These are phyloP conservation scores for Minunthozetes semirufus DNA, from an alignment of 2,888 invertebrate genomes.

Conservation along the genomic window DNA sequence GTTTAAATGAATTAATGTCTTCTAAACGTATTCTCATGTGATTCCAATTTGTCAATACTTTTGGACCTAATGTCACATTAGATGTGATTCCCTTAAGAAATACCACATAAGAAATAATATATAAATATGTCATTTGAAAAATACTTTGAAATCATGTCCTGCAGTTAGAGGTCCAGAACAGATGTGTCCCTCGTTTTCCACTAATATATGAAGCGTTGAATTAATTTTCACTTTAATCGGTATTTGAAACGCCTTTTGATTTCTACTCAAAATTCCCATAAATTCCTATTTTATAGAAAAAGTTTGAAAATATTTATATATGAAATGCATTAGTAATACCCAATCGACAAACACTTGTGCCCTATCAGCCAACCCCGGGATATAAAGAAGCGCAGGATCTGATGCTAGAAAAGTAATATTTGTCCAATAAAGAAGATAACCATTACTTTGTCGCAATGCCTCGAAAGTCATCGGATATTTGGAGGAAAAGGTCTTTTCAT, in stretches of 20 bases:
- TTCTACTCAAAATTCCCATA: constrained; percentile 28
- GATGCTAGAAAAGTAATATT: constrained; percentile 46
- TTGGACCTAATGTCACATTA: constrained; percentile 47
- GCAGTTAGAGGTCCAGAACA: constrained; percentile 44
- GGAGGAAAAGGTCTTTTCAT: not conserved
- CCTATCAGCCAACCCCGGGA: constrained; percentile 60
- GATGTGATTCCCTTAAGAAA: constrained; percentile 34
- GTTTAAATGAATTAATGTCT: too few species aligned
- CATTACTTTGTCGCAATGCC: constrained; percentile 48
- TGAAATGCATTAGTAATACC: constrained; percentile 46
- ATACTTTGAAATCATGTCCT: not conserved
- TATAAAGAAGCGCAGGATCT: constrained; percentile 52
- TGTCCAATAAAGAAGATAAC: constrained; percentile 61
- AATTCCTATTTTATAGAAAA: not conserved
- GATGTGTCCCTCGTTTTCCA: constrained; percentile 47
- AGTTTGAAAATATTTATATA: not conserved
- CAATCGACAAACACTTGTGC: constrained; percentile 62
- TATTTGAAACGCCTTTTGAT: constrained; percentile 24
- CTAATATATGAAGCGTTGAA: constrained; percentile 44
- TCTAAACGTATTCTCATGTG: constrained; percentile 4
- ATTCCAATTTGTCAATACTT: constrained; percentile 28
- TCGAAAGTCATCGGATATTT: constrained; percentile 36
- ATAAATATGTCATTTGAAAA: not conserved
- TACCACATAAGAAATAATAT: not conserved
- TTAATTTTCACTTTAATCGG: not conserved